phyloP scores from a whole-genome alignment of 2,113 vertebrate species.

The Galbula dea region DNA sequence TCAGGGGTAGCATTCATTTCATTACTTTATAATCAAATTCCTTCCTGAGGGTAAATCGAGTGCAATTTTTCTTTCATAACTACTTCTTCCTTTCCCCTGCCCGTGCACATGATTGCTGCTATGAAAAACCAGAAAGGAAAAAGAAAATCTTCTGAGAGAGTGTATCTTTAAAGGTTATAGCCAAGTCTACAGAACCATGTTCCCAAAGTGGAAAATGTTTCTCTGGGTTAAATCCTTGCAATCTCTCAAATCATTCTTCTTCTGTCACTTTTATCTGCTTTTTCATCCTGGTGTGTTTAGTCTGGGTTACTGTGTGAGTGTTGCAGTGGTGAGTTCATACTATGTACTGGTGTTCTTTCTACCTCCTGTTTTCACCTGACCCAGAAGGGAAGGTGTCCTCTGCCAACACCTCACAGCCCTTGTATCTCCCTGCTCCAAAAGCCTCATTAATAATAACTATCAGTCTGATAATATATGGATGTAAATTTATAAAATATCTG shows the following conservation, averaged over 20 bases:
- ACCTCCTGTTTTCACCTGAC: neutral
- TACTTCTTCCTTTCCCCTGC: neutral
- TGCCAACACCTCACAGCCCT: neutral
- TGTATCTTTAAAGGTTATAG: neutral
- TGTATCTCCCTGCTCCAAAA: neutral
- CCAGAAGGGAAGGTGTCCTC: neutral
- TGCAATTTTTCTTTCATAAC: neutral
- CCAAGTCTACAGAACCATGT: neutral
- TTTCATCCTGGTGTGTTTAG: neutral
- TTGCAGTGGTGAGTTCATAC: neutral
- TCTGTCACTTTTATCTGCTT: neutral
- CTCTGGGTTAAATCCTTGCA: neutral
- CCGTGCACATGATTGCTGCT: neutral
- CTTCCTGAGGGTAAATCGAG: neutral
- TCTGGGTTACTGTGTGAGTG: neutral
- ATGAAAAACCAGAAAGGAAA: neutral
- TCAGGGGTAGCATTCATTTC: neutral
- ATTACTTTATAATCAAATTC: neutral
- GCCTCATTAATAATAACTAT: neutral
- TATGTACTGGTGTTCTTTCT: accelerated
- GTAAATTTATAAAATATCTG: neutral
- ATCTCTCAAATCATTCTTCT: neutral
- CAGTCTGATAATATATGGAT: neutral
- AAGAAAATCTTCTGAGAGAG: neutral
- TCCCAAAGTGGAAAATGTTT: neutral